A percentile compares a stretch with the other conserved stretches of the same genome.
Evolutionary conservation across 1,140 invertebrate genomes (phyloP).

Genomic region (Aethina tumida): DNA sequence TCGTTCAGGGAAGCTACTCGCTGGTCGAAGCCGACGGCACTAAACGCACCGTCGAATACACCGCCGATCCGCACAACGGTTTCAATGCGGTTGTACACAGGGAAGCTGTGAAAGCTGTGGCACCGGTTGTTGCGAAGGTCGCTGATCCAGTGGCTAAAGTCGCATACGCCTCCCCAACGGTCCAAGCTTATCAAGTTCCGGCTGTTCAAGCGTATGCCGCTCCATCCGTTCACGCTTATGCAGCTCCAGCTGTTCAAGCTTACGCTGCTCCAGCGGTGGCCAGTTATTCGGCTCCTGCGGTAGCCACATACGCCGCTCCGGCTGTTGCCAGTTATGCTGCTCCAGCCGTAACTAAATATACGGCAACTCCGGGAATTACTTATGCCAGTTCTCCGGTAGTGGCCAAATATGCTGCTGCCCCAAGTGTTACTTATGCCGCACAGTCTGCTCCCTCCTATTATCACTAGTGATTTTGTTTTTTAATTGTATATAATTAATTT

Average conservation of each 20-base stretch:
- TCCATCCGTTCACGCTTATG: slow-evolving; percentile 2
- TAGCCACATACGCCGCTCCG: too few relatives aligned
- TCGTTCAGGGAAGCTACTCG: slow-evolving; percentile 23
- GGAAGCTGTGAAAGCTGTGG: slow-evolving; percentile 18
- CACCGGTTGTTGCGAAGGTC: slow-evolving; percentile 11
- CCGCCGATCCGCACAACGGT: slow-evolving; percentile 40
- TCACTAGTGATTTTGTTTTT: too few relatives aligned
- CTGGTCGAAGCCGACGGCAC: slow-evolving; percentile 44
- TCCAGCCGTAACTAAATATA: too few relatives aligned
- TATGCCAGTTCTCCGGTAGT: too few relatives aligned
- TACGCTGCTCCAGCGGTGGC: slow-evolving; percentile 20
- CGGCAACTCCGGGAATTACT: too few relatives aligned
- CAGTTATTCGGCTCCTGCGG: slow-evolving; percentile 14
- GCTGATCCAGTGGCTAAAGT: slow-evolving; percentile 7
- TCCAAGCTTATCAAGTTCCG: slow-evolving; percentile 23
- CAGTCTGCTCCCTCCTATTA: too few relatives aligned
- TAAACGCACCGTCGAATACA: slow-evolving; percentile 42
- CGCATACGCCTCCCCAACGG: slow-evolving; percentile 5
- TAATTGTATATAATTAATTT: too few relatives aligned
- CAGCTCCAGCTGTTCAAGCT: not conserved
- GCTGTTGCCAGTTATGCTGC: too few relatives aligned
- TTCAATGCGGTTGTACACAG: slow-evolving; percentile 22
- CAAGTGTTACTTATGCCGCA: too few relatives aligned
- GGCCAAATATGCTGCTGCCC: too few relatives aligned
- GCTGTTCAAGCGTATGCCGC: slow-evolving; percentile 3